Base-by-base conservation (phyloP, 2,888 invertebrate genomes). In the Eucera pruinosa region DNA sequence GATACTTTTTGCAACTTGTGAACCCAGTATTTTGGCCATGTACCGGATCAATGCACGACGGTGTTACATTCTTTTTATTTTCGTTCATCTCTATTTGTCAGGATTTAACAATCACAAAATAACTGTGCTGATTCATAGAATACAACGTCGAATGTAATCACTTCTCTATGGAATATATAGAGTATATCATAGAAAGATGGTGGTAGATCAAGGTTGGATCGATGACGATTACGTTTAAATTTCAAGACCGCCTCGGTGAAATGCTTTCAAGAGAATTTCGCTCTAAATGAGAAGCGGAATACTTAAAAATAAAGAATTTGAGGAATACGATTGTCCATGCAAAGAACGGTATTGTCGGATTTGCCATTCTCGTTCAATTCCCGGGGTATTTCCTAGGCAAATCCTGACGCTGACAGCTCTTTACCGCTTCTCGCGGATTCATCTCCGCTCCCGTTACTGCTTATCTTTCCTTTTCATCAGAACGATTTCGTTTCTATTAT, bases 311-410 rank as follows among this genome's bases (percentile, higher is more conserved):
- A 76, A 77, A 73, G 74, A 74, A 76, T 76, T 67, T 61, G 20
- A 60, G 48, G 67, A 11, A 23, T 36, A 20, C 76, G 74, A 68
- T 76, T 74, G 76, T 74, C 75, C 66, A 73, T 33, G 58, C 58
- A n/a, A 73, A 73, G 76, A 76, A 73, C 65, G 66, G 67, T 76
- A 76, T 76, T 68, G 76, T 74, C 68, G 74, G 74, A 76, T 76
- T 76, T 76, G 75, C 68, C 76, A 68, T 48, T 74, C 67, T 18
- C 74, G 68, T 76, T 67, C 54, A 76, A 74, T 68, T 54, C 61
- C 61, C 18, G 30, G 48, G 67, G 43, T 68, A 50, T 61, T 76
- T 62, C 52, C 74, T 76, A 52, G 61, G 74, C 61, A 54, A 41
- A 74, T 74, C 75, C 76, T 76, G 68, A 76, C 48, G 60, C 43